Evolutionary conservation across 92 coral and sea anemone genomes (phyloP).

Genomic region (Phenganax stokvisi): DNA sequence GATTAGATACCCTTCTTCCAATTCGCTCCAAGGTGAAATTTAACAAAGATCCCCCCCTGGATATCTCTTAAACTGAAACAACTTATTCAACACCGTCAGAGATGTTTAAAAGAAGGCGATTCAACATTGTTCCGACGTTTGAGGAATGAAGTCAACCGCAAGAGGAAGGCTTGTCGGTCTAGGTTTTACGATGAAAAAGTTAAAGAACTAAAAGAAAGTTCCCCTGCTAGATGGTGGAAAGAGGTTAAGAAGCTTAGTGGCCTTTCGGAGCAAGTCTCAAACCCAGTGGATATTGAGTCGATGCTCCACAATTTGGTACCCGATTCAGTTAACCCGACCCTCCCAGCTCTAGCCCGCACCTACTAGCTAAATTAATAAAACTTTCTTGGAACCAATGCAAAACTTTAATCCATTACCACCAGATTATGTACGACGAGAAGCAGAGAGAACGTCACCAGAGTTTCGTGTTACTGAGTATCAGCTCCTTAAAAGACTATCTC

Average conservation of each 20-base stretch:
- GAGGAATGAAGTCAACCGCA: background rate
- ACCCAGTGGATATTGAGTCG: too few species aligned
- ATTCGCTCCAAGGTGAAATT: background rate
- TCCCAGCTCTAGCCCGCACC: too few species aligned
- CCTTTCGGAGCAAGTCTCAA: background rate
- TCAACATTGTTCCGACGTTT: too few species aligned
- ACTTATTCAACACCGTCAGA: too few species aligned
- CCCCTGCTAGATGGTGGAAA: background rate
- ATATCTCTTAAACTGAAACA: background rate
- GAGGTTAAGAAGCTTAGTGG: background rate
- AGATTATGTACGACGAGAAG: background rate
- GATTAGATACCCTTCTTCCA: slow-evolving; percentile 28
- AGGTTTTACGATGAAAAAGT: background rate
- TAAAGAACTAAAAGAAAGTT: background rate
- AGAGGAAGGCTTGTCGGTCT: background rate
- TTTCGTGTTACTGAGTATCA: background rate
- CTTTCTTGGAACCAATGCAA: too few species aligned
- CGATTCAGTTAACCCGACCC: background rate
- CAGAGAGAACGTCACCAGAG: background rate
- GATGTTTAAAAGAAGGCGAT: too few species aligned
- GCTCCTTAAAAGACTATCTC: background rate
- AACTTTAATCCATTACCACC: background rate
- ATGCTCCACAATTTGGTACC: background rate
- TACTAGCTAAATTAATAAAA: too few species aligned
- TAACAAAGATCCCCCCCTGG: background rate